A percentile compares a stretch with the other conserved stretches of the same genome.
Evolutionary conservation across 2,888 invertebrate species (phyloP).

Genomic region (Argyra leucocephala): DNA sequence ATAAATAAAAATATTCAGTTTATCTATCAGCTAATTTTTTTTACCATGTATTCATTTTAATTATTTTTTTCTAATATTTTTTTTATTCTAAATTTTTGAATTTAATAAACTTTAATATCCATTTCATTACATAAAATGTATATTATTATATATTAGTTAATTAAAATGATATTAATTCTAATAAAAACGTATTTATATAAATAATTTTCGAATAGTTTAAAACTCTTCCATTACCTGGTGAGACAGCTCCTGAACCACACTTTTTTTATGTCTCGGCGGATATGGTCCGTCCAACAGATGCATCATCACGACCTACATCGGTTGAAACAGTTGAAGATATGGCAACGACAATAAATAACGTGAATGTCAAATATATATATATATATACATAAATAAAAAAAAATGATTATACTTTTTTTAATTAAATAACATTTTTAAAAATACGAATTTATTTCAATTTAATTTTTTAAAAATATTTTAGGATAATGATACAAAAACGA

Average conservation of each 20-base stretch:
- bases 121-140: too few species aligned
- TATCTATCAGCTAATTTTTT: too few species aligned
- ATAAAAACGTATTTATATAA: too few species aligned
- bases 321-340: conserved; percentile 41
- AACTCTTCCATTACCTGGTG: conserved; percentile 40
- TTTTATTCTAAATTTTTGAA: too few species aligned
- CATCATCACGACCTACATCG: conserved; percentile 40
- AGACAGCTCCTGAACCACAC: conserved; percentile 71
- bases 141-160: too few species aligned
- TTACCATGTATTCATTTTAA: too few species aligned
- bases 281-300: conserved; percentile 40
- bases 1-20: too few species aligned
- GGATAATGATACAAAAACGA: neutral
- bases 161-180: too few species aligned
- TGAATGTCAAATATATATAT: conserved; percentile 9
- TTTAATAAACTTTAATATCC: too few species aligned
- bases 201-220: conserved; percentile 32
- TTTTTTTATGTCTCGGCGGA: conserved; percentile 68
- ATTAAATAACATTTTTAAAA: neutral
- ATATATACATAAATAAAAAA: neutral
- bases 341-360: conserved; percentile 24
- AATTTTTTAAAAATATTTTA: neutral
- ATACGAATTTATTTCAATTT: neutral
- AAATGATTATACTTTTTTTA: conserved; percentile 1
- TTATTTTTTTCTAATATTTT: too few species aligned